Evolutionary conservation across 2,888 invertebrate genomes (phyloP), one percentile per base, ranked within the genome.

Genomic region (Leptinotarsa haldemani): DNA sequence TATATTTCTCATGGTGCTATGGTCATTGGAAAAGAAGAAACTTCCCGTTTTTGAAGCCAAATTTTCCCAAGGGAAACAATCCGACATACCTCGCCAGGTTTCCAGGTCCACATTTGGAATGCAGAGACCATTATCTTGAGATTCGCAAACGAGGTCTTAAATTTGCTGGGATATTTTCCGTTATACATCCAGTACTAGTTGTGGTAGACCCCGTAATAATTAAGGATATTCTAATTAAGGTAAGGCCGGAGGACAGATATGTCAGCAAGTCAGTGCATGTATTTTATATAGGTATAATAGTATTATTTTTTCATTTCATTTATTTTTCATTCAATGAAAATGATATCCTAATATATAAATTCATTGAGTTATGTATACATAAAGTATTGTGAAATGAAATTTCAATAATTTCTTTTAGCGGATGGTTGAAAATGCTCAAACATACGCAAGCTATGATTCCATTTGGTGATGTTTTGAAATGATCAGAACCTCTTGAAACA

Each of bases 41-140:
- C 16, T 74, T 84, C 4, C 80, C 80, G 3, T 78, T 72, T 40
- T 65, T 81, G 5, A 63, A 77, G 56, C 84, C 85, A 2, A 73
- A 66, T 7, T 82, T 84, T 64, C 83, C 84, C 0, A 80, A 83
- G 30, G 85, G 85, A 20, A 83, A 80, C 65, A 71, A 67, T 22
- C 73, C 63, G 18, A 74, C 73, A 9, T 25, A 79, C 7, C 20
- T 81, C 7, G 61, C 61, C 70, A 63, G 7, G 66, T 58, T 48
- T 70, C 68, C 61, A 67, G 61, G 3, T 18, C 69, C 16, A 22
- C 79, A 79, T 2, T 52, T 70, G 13, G 71, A 77, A 40, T 71
- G 69, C 22, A 68, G 64, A 20, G 68, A 73, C 7, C 77, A 75
- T 52, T 81, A 82, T 64, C 65, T 74, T 12, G 65, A 77, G 47